Evolutionary conservation across 2,797 vertebrate genomes (phyloP), one percentile per base, ranked within the genome.

Genomic region (Delichon dasypus): DNA sequence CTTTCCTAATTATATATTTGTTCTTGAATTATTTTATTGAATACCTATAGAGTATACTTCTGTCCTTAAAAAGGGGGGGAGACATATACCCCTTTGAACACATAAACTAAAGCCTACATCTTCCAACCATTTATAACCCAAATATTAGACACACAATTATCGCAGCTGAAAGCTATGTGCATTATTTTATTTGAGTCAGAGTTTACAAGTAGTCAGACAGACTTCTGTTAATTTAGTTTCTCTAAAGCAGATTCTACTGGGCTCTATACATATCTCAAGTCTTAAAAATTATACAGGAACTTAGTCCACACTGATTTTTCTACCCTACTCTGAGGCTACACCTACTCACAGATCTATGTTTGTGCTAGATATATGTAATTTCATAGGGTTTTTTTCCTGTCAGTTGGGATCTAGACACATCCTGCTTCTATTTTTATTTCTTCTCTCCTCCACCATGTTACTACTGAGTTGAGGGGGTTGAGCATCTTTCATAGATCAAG

Each of bases 31-130:
- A 2, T 70, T 62, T 79, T 44, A 23, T 44, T 62, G 16, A 62
- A 13, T 36, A 75, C 16, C 6, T 44, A 26, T 4, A 78, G 7
- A 50, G 5, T 10, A 42, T 51, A 34, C 4, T 44, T 75, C 53
- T 26, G 1, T 58, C 14, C 13, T 61, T 61, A 45, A 40, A 72
- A 73, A 53, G 1, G 2, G 5, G 2, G 4, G 4, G 19, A 50
- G 6, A n/a, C 0, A 38, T 36, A 64, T 36, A 42, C 0, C 0
- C 16, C 21, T 68, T 58, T 27, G 25, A 23, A n/a, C 7, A 21
- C 19, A 73, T 30, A 54, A 27, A 73, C 6, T 44, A 54, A 83
- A 88, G 8, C 10, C 14, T 25, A 44, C 19, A 44, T 30, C 26
- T 76, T 88, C 47, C 42, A 80, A 18, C 4, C 7, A 36, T 29